A percentile compares a stretch with the other conserved stretches of the same genome.
phyloP scores from a whole-genome alignment of 2,113 vertebrate species.

The Pantherophis guttatus region DNA sequence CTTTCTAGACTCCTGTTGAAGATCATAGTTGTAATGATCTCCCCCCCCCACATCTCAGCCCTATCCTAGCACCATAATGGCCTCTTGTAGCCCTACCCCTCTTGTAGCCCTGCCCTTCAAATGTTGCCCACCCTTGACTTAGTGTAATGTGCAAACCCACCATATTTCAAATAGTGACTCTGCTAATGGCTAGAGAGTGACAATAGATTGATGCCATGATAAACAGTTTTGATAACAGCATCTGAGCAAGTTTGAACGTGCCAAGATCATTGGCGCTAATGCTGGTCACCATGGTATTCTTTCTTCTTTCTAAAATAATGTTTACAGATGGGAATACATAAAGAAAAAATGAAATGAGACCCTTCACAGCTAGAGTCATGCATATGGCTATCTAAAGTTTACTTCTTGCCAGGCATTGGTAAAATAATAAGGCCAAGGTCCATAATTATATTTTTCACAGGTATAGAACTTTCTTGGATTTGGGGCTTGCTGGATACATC shows the following conservation, averaged over 20 bases:
- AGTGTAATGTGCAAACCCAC: neutral
- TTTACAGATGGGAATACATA: neutral
- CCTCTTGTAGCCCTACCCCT: neutral
- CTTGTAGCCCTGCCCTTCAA: neutral
- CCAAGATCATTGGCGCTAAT: neutral
- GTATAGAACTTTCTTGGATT: neutral
- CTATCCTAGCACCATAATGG: neutral
- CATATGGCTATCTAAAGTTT: neutral
- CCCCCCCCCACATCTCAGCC: neutral
- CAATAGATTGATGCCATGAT: neutral
- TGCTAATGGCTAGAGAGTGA: neutral
- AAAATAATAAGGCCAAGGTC: neutral
- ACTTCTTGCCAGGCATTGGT: neutral
- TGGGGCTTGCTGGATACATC: neutral
- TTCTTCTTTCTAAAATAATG: neutral
- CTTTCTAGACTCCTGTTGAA: neutral
- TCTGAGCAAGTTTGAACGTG: neutral
- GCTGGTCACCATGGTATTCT: neutral
- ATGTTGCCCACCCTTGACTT: neutral
- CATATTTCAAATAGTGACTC: neutral
- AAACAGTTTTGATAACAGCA: neutral
- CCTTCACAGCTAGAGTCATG: neutral
- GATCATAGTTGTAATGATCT: too few species aligned
- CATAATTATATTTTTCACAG: neutral
- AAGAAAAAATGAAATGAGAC: neutral